Base-by-base conservation (phyloP, 2,113 vertebrate species). In the Psittacus erithacus region DNA sequence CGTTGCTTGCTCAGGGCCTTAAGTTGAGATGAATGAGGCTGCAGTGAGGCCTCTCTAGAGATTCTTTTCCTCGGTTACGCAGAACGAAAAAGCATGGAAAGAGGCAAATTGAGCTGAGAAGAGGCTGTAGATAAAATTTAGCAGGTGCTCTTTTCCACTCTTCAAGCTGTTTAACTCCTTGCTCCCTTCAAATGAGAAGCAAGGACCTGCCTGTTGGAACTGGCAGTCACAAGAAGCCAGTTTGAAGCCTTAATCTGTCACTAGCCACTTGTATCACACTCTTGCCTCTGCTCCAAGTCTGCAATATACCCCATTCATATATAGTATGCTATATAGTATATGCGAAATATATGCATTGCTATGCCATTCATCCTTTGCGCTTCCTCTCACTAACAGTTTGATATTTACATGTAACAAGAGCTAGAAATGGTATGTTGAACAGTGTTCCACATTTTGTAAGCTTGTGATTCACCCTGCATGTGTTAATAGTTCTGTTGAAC, bases 241-340 rank as follows among this genome's bases (percentile, higher is more conserved):
- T 7, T 73, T 63, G 44, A 27, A 39, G 38, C 52, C 57, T 77
- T n/a, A 15, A 6, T 74, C 44, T 82, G 28, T n/a, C 39, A 11
- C 0, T 38, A 59, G 13, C 29, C 15, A 2, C 14, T 60, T 16
- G 11, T 19, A 11, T 18, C 71, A 17, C 27, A 11, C 9, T 8
- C 24, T 13, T 38, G n/a, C 43, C 49, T 59, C 29, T 69, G 33
- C 14, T 27, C 8, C 10, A 2, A 29, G 49, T n/a, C 59, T 63
- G 41, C 15, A 77, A 6, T 60, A 24, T 59, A 35, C 57, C 14
- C 33, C 22, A 6, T 59, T 59, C 6, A 3, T 59, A 16, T 35
- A 24, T 35, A 59, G 22, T 15, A 59, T 15, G 33, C 57, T 59
- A 23, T 59, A n/a, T n/a, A 59, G 20, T 23, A 35, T 35, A 15